A percentile compares a stretch with the other conserved stretches of the same genome.
Conservation (phyloP, 2,797 vertebrate species). For the Notolabrus celidotus region DNA sequence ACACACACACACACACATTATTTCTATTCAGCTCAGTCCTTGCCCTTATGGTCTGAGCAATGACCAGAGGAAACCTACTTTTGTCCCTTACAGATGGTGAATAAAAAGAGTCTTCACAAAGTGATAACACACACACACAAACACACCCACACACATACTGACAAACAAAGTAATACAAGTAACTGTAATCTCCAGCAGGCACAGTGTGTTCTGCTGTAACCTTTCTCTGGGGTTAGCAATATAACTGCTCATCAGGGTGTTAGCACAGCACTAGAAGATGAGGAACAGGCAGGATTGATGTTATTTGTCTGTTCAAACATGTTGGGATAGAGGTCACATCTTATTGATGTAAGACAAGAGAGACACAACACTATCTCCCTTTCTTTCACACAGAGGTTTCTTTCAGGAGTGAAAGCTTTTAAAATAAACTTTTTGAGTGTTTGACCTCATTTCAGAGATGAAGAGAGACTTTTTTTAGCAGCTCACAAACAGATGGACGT, state of each 20-base stretch:
- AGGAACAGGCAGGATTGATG: slow-evolving; percentile 53
- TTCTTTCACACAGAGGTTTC: not conserved
- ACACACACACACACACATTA: too few relatives aligned
- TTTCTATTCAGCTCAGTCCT: too few relatives aligned
- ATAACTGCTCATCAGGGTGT: slow-evolving; percentile 49
- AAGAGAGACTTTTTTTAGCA: slow-evolving; percentile 49
- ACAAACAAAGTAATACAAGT: slow-evolving; percentile 10
- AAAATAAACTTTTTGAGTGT: slow-evolving; percentile 43
- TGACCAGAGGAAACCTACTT: too few relatives aligned
- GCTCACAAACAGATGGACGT: slow-evolving; percentile 60
- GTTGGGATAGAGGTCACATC: slow-evolving; percentile 57
- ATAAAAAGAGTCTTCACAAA: not conserved
- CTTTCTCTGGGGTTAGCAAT: slow-evolving; percentile 44
- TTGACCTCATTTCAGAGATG: slow-evolving; percentile 63
- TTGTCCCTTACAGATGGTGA: too few relatives aligned
- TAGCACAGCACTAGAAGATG: slow-evolving; percentile 33
- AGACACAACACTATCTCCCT: slow-evolving; percentile 40
- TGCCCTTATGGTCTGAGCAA: too few relatives aligned
- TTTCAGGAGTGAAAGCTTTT: slow-evolving; percentile 14
- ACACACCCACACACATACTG: not conserved
- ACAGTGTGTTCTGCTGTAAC: slow-evolving; percentile 21
- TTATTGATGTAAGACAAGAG: slow-evolving; percentile 50
- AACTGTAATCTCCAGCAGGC: slow-evolving; percentile 25
- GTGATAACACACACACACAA: not conserved
- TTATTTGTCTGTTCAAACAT: slow-evolving; percentile 57